A percentile compares a stretch with the other conserved stretches of the same genome.
phyloP scores from a whole-genome alignment of 2,113 vertebrate genomes.

The Tylochromis polylepis region DNA sequence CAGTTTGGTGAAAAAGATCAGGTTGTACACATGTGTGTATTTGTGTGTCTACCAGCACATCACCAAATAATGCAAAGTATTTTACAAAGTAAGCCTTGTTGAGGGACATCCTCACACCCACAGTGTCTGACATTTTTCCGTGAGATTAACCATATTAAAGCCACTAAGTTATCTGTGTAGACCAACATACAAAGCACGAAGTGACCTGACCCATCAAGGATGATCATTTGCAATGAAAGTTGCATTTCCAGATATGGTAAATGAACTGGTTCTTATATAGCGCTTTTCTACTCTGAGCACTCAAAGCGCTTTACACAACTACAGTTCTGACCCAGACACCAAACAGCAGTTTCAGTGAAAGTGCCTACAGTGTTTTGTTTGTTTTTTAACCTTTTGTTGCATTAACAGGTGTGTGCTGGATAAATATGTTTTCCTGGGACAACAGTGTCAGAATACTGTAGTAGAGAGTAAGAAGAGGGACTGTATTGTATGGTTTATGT shows the following conservation, averaged over 20 bases:
- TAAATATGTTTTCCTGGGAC: neutral
- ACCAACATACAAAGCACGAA: neutral
- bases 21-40: neutral
- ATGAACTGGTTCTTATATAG: neutral
- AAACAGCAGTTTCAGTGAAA: neutral
- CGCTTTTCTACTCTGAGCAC: neutral
- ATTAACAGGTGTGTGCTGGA: neutral
- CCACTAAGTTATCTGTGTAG: neutral
- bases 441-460: neutral
- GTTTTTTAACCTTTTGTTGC: neutral
- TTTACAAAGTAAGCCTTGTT: neutral
- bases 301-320: neutral
- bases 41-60: neutral
- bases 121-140: neutral
- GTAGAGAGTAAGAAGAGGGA: neutral
- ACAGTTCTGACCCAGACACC: neutral
- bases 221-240: neutral
- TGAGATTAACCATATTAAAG: neutral
- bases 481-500: neutral
- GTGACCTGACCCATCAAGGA: neutral
- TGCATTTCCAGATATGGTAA: neutral
- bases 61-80: neutral
- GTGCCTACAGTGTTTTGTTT: neutral
- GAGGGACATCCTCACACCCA: neutral
- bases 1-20: slow-evolving; percentile 9